A percentile compares a stretch with the other conserved stretches of the same genome.
phyloP scores from a whole-genome alignment of 23 tunicate genomes.

The Halocynthia aurantium region DNA sequence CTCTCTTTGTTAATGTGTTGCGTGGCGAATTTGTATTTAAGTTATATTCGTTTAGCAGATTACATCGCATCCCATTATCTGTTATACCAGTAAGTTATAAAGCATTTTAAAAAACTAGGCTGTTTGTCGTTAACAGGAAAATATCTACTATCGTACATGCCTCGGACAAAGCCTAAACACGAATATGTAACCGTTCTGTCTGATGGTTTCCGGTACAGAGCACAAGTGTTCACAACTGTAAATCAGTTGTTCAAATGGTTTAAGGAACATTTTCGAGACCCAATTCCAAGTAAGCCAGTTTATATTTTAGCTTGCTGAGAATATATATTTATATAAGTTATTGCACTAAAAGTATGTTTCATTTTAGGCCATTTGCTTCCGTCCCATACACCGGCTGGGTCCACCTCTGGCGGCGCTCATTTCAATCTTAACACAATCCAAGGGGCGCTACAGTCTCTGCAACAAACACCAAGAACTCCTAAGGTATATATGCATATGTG shows the following conservation, averaged over 20 bases:
- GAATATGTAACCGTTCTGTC: conserved; percentile 86
- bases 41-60: too few species aligned
- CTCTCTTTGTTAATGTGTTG: not conserved
- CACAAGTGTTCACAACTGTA: conserved; percentile 62
- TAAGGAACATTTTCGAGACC: conserved; percentile 95
- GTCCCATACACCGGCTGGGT: conserved; percentile 33
- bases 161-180: conserved; percentile 77
- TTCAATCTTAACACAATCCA: conserved; percentile 21
- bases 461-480: conserved; percentile 31
- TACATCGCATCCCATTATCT: too few species aligned
- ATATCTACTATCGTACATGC: conserved; percentile 88
- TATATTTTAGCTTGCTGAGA: not conserved
- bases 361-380: conserved; percentile 36
- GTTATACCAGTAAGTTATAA: not conserved
- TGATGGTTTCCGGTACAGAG: conserved; percentile 94
- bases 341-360: not conserved
- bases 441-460: conserved; percentile 29
- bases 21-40: too few species aligned
- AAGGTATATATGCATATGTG: conserved; percentile 21
- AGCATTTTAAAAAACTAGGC: not conserved
- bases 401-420: conserved; percentile 7
- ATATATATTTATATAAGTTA: not conserved
- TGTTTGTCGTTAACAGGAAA: conserved; percentile 43
- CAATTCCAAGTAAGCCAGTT: conserved; percentile 56
- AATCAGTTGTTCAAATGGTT: conserved; percentile 85